Percentiles rank a stretch among this genome's conserved stretches.
Conservation (phyloP, 1,140 invertebrate genomes). For the Aphaenogaster rudis region DNA sequence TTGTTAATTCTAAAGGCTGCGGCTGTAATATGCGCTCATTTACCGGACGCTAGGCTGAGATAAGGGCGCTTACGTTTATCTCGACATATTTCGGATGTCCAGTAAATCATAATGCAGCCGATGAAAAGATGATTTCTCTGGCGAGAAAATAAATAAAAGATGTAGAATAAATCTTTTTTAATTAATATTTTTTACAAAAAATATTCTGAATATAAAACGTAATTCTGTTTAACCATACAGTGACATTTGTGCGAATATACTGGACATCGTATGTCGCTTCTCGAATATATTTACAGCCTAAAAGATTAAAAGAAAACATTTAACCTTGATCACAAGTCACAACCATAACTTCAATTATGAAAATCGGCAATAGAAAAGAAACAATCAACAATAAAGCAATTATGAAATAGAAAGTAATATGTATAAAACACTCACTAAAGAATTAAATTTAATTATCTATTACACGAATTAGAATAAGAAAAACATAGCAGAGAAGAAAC, state of each 20-base stretch:
- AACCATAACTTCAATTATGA: not conserved
- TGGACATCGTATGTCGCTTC: not conserved
- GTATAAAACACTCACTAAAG: not conserved
- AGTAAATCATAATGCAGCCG: not conserved
- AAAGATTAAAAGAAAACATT: not conserved
- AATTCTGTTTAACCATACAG: not conserved
- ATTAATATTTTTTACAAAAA: not conserved
- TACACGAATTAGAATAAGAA: too few species aligned
- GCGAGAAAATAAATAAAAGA: not conserved
- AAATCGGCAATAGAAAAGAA: not conserved
- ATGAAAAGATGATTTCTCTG: not conserved
- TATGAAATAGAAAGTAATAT: not conserved
- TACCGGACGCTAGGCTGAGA: not conserved
- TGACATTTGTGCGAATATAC: not conserved
- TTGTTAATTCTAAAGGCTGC: not conserved
- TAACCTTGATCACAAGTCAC: too few species aligned
- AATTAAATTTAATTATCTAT: not conserved
- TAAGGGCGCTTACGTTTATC: not conserved
- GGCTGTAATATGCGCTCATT: conserved; percentile 4
- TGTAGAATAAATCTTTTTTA: not conserved
- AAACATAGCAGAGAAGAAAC: not conserved
- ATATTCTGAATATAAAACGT: not conserved
- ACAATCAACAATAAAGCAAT: not conserved
- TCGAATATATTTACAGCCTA: not conserved
- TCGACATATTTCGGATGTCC: not conserved